Evolutionary conservation across 2,113 vertebrate species (phyloP).

Genomic region (Cryptomyrus ogoouensis): DNA sequence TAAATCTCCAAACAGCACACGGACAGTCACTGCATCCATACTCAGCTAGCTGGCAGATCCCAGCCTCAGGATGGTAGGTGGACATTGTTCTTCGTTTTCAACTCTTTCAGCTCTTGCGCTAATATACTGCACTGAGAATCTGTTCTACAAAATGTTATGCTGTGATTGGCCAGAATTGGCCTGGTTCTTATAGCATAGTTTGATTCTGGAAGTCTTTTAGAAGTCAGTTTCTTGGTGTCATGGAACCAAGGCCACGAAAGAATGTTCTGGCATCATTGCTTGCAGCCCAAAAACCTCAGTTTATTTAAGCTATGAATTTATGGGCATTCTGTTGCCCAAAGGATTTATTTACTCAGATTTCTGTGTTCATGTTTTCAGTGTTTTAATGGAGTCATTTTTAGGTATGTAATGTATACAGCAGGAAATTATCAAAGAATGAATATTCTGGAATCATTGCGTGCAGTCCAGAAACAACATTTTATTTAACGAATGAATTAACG

Average conservation of each 20-base stretch:
- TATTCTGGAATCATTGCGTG: background rate
- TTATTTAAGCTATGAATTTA: background rate
- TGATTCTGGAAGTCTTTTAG: background rate
- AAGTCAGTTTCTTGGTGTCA: background rate
- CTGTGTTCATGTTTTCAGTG: background rate
- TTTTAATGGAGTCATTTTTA: background rate
- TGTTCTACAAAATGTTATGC: background rate
- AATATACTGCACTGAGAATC: background rate
- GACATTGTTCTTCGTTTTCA: background rate
- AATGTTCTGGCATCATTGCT: background rate
- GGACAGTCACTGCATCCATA: conserved; percentile 7
- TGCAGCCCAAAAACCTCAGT: background rate
- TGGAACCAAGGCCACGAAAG: background rate
- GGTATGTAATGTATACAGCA: background rate
- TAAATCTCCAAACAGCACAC: background rate
- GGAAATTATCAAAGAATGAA: background rate
- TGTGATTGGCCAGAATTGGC: background rate
- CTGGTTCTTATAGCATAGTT: background rate
- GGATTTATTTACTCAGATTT: background rate
- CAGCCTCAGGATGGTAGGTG: conserved; percentile 46
- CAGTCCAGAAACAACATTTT: background rate
- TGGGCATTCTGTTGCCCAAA: background rate
- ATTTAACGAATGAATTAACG: background rate
- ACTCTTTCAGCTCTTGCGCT: background rate
- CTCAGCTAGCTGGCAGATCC: conserved; percentile 23